Conservation (phyloP, 1,140 invertebrate genomes). For the Drosophila nigromelanica region DNA sequence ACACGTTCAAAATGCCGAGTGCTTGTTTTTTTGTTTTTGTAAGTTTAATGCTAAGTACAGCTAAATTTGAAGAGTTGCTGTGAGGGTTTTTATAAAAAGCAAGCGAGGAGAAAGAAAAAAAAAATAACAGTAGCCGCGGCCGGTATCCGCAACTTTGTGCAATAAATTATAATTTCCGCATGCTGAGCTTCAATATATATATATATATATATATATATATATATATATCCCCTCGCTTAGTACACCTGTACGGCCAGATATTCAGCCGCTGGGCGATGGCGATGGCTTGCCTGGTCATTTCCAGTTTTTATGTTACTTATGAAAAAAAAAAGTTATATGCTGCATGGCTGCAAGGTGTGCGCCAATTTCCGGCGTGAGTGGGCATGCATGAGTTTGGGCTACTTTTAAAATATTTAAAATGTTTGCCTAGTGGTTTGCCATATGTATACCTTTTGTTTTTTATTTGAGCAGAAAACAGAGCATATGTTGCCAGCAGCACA, state of each 20-base stretch:
- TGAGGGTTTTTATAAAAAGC: not conserved
- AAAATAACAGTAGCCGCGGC: slow-evolving; percentile 41
- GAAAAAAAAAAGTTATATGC: slow-evolving; percentile 50
- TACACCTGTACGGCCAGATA: slow-evolving; percentile 23
- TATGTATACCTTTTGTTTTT: slow-evolving; percentile 1
- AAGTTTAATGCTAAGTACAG: slow-evolving; percentile 35
- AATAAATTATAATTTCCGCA: slow-evolving; percentile 80
- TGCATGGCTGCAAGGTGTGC: slow-evolving; percentile 78
- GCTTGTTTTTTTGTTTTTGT: slow-evolving; percentile 11
- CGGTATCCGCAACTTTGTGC: slow-evolving; percentile 67
- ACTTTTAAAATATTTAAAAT: slow-evolving; percentile 33
- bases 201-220: slow-evolving; percentile 4
- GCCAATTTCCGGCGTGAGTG: slow-evolving; percentile 75
- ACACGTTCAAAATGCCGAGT: not conserved
- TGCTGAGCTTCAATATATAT: slow-evolving; percentile 29
- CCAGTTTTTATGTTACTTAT: slow-evolving; percentile 62
- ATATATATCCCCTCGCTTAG: not conserved
- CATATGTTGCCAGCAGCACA: slow-evolving; percentile 55
- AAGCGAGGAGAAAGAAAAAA: slow-evolving; percentile 7
- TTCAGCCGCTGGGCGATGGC: slow-evolving; percentile 26
- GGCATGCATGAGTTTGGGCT: slow-evolving; percentile 29
- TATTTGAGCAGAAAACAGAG: slow-evolving; percentile 19
- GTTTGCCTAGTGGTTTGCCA: slow-evolving; percentile 9
- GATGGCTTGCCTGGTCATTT: slow-evolving; percentile 51
- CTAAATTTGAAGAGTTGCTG: slow-evolving; percentile 20